These are phyloP conservation scores for Sander vitreus DNA, from an alignment of 2,113 vertebrate genomes.

Conservation along the genomic window DNA sequence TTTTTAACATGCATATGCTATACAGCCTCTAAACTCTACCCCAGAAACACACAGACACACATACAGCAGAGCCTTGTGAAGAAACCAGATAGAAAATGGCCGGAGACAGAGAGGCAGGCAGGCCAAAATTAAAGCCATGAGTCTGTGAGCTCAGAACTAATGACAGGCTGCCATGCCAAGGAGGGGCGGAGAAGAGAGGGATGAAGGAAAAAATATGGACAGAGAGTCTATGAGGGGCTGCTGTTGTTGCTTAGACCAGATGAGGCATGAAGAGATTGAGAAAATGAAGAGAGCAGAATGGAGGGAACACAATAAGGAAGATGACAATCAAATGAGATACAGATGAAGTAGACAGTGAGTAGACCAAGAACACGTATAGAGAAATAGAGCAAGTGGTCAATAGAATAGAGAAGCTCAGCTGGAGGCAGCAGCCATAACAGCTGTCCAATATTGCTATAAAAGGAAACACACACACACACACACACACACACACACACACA, in stretches of 20 bases:
- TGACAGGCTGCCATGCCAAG: conserved; percentile 70
- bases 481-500: conserved; percentile 10
- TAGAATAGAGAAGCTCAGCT: conserved; percentile 54
- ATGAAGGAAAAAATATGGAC: conserved; percentile 48
- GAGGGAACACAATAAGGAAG: conserved; percentile 14
- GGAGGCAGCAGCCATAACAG: conserved; percentile 54
- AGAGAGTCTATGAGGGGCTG: conserved; percentile 46
- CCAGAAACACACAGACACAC: neutral
- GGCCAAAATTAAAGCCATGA: conserved; percentile 71
- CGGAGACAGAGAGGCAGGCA: conserved; percentile 38
- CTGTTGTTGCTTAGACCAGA: conserved; percentile 50
- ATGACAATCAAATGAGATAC: conserved; percentile 15
- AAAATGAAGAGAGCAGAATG: conserved; percentile 13
- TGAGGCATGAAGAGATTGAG: conserved; percentile 36
- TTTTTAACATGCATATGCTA: neutral
- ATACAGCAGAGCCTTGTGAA: neutral
- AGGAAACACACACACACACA: conserved; percentile 30
- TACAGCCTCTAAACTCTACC: neutral
- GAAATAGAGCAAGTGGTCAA: conserved; percentile 17
- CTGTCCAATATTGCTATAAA: conserved; percentile 58
- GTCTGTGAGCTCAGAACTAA: conserved; percentile 68
- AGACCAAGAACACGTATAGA: neutral
- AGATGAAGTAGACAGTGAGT: conserved; percentile 2
- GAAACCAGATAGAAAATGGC: conserved; percentile 57
- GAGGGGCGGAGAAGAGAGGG: conserved; percentile 54